These are phyloP conservation scores for Salarias fasciatus DNA, from an alignment of 2,797 vertebrate genomes.

Conservation along the genomic window DNA sequence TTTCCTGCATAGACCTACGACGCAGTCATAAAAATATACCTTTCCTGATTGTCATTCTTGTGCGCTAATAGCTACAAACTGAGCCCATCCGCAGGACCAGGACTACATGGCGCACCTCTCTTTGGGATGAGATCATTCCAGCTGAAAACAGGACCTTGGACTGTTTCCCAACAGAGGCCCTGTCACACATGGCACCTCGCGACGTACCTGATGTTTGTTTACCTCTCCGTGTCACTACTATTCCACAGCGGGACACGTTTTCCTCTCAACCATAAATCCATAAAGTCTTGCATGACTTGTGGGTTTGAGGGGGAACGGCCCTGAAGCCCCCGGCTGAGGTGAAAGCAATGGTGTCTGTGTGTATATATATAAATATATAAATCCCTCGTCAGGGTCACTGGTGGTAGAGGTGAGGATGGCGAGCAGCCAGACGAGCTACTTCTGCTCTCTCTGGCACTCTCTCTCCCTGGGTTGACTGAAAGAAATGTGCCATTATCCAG, in stretches of 20 bases:
- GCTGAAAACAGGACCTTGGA: conserved; percentile 34
- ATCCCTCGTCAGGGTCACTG: conserved; percentile 66
- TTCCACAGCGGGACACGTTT: conserved; percentile 54
- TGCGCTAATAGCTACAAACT: conserved; percentile 32
- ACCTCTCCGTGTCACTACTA: conserved; percentile 53
- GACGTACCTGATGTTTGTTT: conserved; percentile 52
- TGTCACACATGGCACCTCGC: conserved; percentile 40
- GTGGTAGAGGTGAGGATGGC: conserved; percentile 66
- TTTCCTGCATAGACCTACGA: conserved; percentile 35
- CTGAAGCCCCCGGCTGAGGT: conserved; percentile 23
- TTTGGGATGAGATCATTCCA: conserved; percentile 57
- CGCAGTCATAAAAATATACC: conserved; percentile 32
- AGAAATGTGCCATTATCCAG: conserved; percentile 76
- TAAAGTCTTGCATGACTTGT: conserved; percentile 47
- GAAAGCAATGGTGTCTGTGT: conserved; percentile 34
- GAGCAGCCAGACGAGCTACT: conserved; percentile 63
- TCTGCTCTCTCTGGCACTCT: conserved; percentile 24
- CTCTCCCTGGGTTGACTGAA: conserved; percentile 44
- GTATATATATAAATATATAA: conserved; percentile 72
- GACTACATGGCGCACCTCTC: conserved; percentile 5
- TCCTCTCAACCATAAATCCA: conserved; percentile 51
- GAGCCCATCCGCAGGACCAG: conserved; percentile 20
- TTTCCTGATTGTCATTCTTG: conserved; percentile 30
- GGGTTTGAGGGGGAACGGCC: conserved; percentile 19
- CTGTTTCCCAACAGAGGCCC: conserved; percentile 49